phyloP scores from a whole-genome alignment of 92 coral and sea anemone genomes.

The Actinernus sp. region DNA sequence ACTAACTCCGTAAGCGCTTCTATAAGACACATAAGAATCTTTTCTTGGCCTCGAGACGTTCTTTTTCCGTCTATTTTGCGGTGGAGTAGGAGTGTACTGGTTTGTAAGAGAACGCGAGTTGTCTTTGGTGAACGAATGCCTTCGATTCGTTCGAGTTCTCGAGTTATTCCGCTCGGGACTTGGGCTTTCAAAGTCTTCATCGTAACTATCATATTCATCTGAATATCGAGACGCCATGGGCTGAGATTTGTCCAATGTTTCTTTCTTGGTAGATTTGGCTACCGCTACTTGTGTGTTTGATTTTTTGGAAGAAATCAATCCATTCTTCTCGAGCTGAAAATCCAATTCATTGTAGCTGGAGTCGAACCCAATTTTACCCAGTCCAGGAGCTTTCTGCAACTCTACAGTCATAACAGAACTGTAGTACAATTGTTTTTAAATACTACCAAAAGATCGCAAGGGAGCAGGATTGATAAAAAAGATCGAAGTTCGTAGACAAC shows the following conservation, averaged over 20 bases:
- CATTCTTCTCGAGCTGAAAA: slow-evolving; percentile 50
- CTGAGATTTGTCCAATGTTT: slow-evolving; percentile 23
- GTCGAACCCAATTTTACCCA: slow-evolving; percentile 67
- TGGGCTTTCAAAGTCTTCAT: slow-evolving; percentile 91
- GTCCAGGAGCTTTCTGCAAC: slow-evolving; percentile 72
- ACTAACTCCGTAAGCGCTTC: slow-evolving; percentile 73
- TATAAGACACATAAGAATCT: slow-evolving; percentile 76
- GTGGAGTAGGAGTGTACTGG: slow-evolving; percentile 58
- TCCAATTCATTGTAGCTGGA: slow-evolving; percentile 41
- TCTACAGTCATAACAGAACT: slow-evolving; percentile 93
- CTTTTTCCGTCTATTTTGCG: slow-evolving; percentile 39
- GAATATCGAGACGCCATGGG: slow-evolving; percentile 77
- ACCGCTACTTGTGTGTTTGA: slow-evolving; percentile 48
- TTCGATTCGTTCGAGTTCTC: slow-evolving; percentile 38
- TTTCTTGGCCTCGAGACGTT: slow-evolving; percentile 57
- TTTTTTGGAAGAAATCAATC: slow-evolving; percentile 69
- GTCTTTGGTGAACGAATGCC: slow-evolving; percentile 16
- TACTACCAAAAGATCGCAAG: no score
- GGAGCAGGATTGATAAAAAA: no score
- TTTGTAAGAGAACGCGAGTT: slow-evolving; percentile 47
- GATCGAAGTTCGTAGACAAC: slow-evolving; percentile 17
- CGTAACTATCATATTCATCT: slow-evolving; percentile 90
- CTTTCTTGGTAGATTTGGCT: slow-evolving; percentile 36
- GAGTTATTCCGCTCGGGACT: slow-evolving; percentile 57
- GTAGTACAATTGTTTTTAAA: no score